phyloP scores from a whole-genome alignment of 2,797 vertebrate species.

The Zonotrichia albicollis region DNA sequence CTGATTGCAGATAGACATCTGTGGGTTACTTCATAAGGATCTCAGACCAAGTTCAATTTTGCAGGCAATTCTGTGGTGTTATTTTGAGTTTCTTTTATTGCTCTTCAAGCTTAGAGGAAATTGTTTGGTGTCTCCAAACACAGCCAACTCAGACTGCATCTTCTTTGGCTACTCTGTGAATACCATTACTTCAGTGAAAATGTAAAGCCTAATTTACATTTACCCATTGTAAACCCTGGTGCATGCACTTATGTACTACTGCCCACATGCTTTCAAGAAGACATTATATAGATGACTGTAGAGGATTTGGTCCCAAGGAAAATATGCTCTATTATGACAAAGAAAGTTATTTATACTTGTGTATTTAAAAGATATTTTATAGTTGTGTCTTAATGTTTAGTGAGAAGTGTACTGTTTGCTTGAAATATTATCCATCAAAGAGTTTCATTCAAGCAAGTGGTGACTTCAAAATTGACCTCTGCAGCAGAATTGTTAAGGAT shows the following conservation, averaged over 20 bases:
- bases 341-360: background rate
- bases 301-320: background rate
- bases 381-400: background rate
- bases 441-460: background rate
- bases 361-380: background rate
- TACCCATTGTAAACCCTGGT: background rate
- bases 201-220: background rate
- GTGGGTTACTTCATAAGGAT: background rate
- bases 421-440: background rate
- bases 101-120: background rate
- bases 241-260: background rate
- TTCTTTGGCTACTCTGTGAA: background rate
- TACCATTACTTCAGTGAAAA: background rate
- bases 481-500: background rate
- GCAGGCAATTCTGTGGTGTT: background rate
- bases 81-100: background rate
- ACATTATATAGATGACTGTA: fast-evolving
- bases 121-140: background rate
- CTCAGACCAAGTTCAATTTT: background rate
- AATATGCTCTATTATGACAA: background rate
- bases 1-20: background rate
- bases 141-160: fast-evolving
- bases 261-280: background rate
- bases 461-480: background rate
- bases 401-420: background rate